Conservation (phyloP, 2,888 invertebrate genomes). For the Boloria euphrosyne region DNA sequence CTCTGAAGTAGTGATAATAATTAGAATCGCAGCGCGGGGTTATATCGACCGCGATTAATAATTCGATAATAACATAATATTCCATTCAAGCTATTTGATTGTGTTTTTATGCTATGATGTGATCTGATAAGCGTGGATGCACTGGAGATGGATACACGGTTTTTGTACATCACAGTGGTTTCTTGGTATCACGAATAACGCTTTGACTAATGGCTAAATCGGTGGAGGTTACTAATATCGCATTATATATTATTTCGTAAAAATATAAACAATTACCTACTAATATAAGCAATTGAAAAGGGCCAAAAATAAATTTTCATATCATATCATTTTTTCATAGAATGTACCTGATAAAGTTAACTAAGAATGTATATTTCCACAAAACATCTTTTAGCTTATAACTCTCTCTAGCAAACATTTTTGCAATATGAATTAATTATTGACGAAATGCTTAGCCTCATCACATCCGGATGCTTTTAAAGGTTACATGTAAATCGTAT, state of each 20-base stretch:
- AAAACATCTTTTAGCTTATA: slow-evolving; percentile 25
- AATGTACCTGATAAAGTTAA: too few relatives aligned
- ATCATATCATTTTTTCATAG: too few relatives aligned
- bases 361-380: too few relatives aligned
- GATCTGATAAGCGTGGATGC: slow-evolving; percentile 77
- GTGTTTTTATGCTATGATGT: slow-evolving; percentile 54
- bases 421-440: slow-evolving; percentile 33
- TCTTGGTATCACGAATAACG: slow-evolving; percentile 49
- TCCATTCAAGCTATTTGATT: slow-evolving; percentile 38
- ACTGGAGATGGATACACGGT: slow-evolving; percentile 70
- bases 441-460: slow-evolving; percentile 30
- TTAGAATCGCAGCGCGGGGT: slow-evolving; percentile 71
- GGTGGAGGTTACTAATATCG: slow-evolving; percentile 54
- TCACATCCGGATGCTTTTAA: slow-evolving; percentile 28
- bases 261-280: too few relatives aligned
- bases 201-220: slow-evolving; percentile 51
- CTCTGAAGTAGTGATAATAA: slow-evolving; percentile 61
- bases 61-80: too few relatives aligned
- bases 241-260: slow-evolving; percentile 16
- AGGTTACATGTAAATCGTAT: slow-evolving; percentile 26
- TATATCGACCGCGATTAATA: slow-evolving; percentile 48
- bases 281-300: neutral
- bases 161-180: slow-evolving; percentile 52
- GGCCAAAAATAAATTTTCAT: neutral
- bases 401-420: slow-evolving; percentile 27